Evolutionary conservation across 2,888 invertebrate species (phyloP), one percentile per base, ranked within the genome.

Genomic region (Hofmannophila pseudospretella): DNA sequence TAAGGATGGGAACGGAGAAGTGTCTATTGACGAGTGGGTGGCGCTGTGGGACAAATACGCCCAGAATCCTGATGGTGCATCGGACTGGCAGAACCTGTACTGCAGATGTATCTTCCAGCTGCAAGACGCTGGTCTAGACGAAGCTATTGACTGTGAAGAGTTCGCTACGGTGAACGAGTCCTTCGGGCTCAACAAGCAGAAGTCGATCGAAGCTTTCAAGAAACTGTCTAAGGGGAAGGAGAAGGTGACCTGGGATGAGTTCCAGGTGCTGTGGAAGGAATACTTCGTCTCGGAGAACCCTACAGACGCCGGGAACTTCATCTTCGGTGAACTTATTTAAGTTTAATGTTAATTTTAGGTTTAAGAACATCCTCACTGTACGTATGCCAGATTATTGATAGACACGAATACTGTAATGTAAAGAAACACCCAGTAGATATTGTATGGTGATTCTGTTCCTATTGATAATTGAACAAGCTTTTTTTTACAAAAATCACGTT

Each of bases 81-180:
- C 23, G 10, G 94, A 94, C 42, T 96, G 96, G 96, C 95, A 95
- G 71, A 91, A 90, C 51, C 89, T 91, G 36, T 96, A 95, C 79
- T 92, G 94, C 91, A 91, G 93, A 65, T 94, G 95, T 72, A 94
- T 95, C 90, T 96, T 96, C 70, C 92, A 94, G 53, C 85, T 95
- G 42, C 94, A 95, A 72, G 96, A 96, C 61, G 92, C 94, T 35
- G 94, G 94, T 60, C 93, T 92, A 43, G 96, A 96, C 59, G 75
- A 73, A 0, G 58, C 69, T 1, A 95, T 96, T 59, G 95, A 96
- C 67, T 91, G 91, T 43, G 89, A 91, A 20, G 96, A 96, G 71
- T 96, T 95, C 74, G 91, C 92, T 9, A 88, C 92, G 34, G 94
- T 95, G 12, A 94, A 94, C 73, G 91, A 90, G 49, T 91, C 92